phyloP scores from a whole-genome alignment of 2,797 vertebrate species.

The Chrosomus eos region DNA sequence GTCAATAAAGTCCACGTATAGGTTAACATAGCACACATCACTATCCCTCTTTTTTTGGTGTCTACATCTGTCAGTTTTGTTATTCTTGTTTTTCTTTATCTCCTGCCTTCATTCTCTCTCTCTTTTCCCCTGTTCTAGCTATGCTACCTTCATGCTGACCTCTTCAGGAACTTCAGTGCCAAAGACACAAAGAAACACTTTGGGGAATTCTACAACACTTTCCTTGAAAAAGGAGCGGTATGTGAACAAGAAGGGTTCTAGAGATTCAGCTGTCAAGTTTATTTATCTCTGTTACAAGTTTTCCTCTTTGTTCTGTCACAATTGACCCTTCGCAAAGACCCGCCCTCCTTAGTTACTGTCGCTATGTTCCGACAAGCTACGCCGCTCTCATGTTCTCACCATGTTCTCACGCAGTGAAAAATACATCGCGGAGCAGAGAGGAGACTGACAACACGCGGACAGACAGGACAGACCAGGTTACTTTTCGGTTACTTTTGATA shows the following conservation, averaged over 20 bases:
- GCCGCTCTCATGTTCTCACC: too few relatives aligned
- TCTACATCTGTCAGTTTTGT: constrained; percentile 2
- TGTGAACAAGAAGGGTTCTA: constrained; percentile 59
- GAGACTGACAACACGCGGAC: too few relatives aligned
- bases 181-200: constrained; percentile 91
- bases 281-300: constrained; percentile 30
- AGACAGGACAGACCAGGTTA: too few relatives aligned
- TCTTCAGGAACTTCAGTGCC: constrained; percentile 79
- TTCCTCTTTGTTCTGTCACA: constrained; percentile 37
- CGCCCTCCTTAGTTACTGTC: too few relatives aligned
- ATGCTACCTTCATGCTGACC: constrained; percentile 88
- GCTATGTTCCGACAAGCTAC: too few relatives aligned
- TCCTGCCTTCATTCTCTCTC: neutral
- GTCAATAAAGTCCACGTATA: neutral
- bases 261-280: constrained; percentile 9
- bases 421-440: too few relatives aligned
- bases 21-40: constrained; percentile 2
- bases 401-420: too few relatives aligned
- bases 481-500: too few relatives aligned
- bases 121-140: constrained; percentile 74
- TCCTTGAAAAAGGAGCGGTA: constrained; percentile 90
- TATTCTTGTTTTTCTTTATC: constrained; percentile 14
- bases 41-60: constrained; percentile 1
- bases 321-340: too few relatives aligned
- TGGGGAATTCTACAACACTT: constrained; percentile 87